Base-by-base conservation (phyloP, 2,888 invertebrate species). In the Tetranychus truncatus region DNA sequence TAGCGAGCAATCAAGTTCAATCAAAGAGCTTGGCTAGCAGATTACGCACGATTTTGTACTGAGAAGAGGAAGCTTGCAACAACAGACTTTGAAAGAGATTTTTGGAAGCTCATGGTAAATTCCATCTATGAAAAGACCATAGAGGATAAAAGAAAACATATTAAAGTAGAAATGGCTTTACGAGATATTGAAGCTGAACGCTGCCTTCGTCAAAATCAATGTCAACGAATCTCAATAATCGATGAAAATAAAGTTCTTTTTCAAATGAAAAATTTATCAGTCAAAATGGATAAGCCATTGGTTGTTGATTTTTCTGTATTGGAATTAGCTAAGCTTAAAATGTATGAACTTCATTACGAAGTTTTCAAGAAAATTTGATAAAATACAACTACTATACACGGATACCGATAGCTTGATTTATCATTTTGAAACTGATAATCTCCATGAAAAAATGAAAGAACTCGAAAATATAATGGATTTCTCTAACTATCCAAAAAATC, bases 31-130 rank as follows among this genome's bases (percentile, higher is more conserved):
- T 79, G 9, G 55, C 78, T 20, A 79, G 81, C 73, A 34, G 44
- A 24, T 46, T 78, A 78, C 66, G 77, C 79, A 55, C 75, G 75
- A 24, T 74, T 79, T 15, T 79, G 78, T 76, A 78, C 78, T 11
- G 67, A 76, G 11, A 73, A 66, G 74, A 74, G 77, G 21, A 79
- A 78, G 78, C 76, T 79, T 74, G 80, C 78, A 78, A 80, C 77
- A 76, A 81, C 78, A 77, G 80, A 79, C 71, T 82, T 82, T 80
- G 80, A 82, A 75, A 81, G 82, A 79, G 80, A 80, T 77, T 81
- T 84, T 74, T 83, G 82, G 73, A 81, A 82, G 76, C 77, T 82
- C 9, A 79, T 80, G 79, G 81, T 81, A 77, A 81, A 82, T 76
- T 72, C 78, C n/a, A 79, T 81, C 9, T 83, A 81, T 78, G 81